phyloP scores from a whole-genome alignment of 2,888 invertebrate genomes.

The Muschampia plurimacula region DNA sequence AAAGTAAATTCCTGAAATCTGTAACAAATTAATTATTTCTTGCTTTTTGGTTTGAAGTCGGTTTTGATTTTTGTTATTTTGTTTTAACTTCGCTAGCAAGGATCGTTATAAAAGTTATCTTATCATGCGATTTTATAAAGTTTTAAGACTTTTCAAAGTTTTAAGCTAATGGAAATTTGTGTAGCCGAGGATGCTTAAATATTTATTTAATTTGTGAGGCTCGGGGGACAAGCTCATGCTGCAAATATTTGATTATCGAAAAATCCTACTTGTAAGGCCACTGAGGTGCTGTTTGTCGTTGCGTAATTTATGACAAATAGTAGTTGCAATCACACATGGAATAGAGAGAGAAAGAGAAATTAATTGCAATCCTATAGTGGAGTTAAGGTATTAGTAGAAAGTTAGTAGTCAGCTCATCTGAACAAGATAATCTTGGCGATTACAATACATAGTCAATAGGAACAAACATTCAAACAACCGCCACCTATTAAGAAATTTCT shows the following conservation, averaged over 20 bases:
- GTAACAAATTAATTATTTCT: too few relatives aligned
- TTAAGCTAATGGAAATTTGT: slow-evolving; percentile 41
- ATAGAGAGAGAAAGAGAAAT: too few relatives aligned
- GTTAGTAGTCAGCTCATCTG: too few relatives aligned
- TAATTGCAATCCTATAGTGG: too few relatives aligned
- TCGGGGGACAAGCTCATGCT: slow-evolving; percentile 49
- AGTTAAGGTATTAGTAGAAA: too few relatives aligned
- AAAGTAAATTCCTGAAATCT: too few relatives aligned
- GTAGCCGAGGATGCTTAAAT: slow-evolving; percentile 44
- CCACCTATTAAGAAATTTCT: too few relatives aligned
- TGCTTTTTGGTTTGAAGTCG: too few relatives aligned
- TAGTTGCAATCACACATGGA: not conserved
- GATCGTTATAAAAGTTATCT: slow-evolving; percentile 27
- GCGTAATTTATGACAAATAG: not conserved
- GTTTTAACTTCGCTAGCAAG: not conserved
- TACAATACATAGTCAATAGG: too few relatives aligned
- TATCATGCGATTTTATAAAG: slow-evolving; percentile 23
- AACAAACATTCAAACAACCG: too few relatives aligned
- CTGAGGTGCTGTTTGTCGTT: not conserved
- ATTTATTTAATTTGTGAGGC: slow-evolving; percentile 54
- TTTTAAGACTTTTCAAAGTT: slow-evolving; percentile 27
- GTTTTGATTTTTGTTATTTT: too few relatives aligned
- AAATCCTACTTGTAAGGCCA: slow-evolving; percentile 13
- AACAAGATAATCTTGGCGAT: too few relatives aligned
- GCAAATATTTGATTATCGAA: slow-evolving; percentile 38